Percentiles rank a stretch among this genome's conserved stretches.
phyloP scores from a whole-genome alignment of 2,888 invertebrate species.

The Tillus elongatus region DNA sequence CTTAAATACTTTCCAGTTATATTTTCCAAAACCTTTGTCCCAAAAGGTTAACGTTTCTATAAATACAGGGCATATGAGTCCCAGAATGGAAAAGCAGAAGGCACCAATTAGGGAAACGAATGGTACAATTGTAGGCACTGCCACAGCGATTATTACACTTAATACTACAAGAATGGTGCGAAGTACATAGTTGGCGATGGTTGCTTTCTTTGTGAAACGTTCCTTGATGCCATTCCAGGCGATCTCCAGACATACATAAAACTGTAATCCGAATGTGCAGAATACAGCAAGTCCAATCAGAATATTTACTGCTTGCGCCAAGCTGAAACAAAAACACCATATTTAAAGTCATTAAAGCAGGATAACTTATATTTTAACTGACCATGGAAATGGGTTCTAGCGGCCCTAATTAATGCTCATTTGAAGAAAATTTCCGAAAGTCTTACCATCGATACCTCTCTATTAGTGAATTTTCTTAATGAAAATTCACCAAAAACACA shows the following conservation, averaged over 20 bases:
- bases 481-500: no score
- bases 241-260: slow-evolving; percentile 92
- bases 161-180: slow-evolving; percentile 56
- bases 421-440: no score
- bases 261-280: slow-evolving; percentile 92
- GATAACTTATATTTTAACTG: no score
- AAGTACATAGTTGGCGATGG: slow-evolving; percentile 66
- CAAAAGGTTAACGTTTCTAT: slow-evolving; percentile 81
- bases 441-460: no score
- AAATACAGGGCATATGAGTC: slow-evolving; percentile 76
- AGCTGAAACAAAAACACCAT: slow-evolving; percentile 52
- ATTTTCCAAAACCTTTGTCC: slow-evolving; percentile 69
- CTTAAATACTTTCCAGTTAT: slow-evolving; percentile 68
- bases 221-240: slow-evolving; percentile 78
- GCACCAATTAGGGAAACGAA: slow-evolving; percentile 90
- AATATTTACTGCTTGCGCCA: slow-evolving; percentile 77
- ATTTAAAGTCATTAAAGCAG: no score
- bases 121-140: slow-evolving; percentile 79
- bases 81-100: slow-evolving; percentile 85
- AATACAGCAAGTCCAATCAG: slow-evolving; percentile 84
- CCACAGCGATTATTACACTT: slow-evolving; percentile 70
- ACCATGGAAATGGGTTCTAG: no score
- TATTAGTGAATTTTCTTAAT: no score
- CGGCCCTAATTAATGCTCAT: no score
- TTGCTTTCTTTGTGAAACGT: slow-evolving; percentile 49